Percentiles rank a stretch among this genome's conserved stretches.
phyloP scores from a whole-genome alignment of 1,140 invertebrate species.

The Zaprionus capensis region DNA sequence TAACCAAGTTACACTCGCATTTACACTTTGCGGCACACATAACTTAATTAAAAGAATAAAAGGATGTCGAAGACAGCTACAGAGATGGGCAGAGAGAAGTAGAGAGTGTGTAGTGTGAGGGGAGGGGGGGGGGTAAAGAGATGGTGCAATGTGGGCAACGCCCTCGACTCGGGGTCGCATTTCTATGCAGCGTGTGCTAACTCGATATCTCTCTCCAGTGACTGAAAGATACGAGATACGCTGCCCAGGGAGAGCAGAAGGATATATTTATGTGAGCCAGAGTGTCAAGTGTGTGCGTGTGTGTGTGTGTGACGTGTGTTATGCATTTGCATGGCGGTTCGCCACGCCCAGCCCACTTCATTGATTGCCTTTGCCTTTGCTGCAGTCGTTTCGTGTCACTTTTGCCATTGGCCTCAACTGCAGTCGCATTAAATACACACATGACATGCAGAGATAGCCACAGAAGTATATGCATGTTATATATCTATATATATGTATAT shows the following conservation, averaged over 20 bases:
- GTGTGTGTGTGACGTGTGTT: slow-evolving; percentile 8
- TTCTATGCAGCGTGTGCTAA: slow-evolving; percentile 43
- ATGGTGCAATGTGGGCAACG: slow-evolving; percentile 24
- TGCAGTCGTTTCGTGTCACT: slow-evolving; percentile 55
- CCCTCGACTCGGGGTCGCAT: slow-evolving; percentile 47
- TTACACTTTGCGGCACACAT: background rate
- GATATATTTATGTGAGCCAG: slow-evolving; percentile 1
- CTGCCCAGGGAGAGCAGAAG: background rate
- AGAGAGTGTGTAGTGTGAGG: background rate
- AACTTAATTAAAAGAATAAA: slow-evolving; percentile 63
- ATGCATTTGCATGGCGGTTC: slow-evolving; percentile 32
- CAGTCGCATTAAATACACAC: slow-evolving; percentile 38
- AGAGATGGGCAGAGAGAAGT: background rate
- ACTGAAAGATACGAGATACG: slow-evolving; percentile 18
- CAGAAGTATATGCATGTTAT: slow-evolving; percentile 1
- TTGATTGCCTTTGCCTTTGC: slow-evolving; percentile 60
- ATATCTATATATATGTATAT: background rate
- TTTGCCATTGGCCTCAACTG: slow-evolving; percentile 20
- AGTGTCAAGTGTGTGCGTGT: background rate
- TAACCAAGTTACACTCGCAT: slow-evolving; percentile 18
- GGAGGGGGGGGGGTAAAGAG: background rate
- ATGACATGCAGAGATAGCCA: background rate
- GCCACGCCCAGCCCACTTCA: slow-evolving; percentile 55
- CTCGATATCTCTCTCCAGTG: slow-evolving; percentile 56
- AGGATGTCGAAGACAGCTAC: background rate